Base-by-base conservation (phyloP, 2,888 invertebrate genomes). In the Norana najaformis region DNA sequence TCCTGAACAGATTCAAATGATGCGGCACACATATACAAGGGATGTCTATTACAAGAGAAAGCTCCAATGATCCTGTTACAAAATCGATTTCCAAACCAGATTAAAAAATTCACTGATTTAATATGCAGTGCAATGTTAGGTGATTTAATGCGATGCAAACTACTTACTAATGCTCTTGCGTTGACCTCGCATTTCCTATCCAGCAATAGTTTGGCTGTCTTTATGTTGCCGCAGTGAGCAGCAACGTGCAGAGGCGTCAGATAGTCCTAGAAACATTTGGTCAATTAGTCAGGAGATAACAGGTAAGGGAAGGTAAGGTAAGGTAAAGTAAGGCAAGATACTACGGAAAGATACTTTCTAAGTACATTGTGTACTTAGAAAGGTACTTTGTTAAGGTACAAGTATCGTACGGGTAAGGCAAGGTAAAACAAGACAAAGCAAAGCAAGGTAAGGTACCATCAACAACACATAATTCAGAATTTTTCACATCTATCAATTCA, bases 141-240 rank as follows among this genome's bases (percentile, higher is more conserved):
- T 82, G 34, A 53, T n/a, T 83, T 83, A 83, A 8, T 83, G 83
- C 30, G 34, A 34, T 83, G 83, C 35, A 83, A 36, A 85, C n/a
- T 30, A 93, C 94, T 92, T 90, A 94, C 94, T 93, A 94, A 92
- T 90, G 95, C 95, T 91, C 99, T 96, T 0, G 99, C 97, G 94
- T 99, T 99, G 0, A 99, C 98, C 95, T 99, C 99, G 30, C 99
- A 99, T 94, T 98, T 98, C 93, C 98, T 96, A 94, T 99, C 99
- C 90, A 99, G 95, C 88, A 99, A 96, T 89, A 99, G 96, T 95
- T 99, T 99, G 30, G 99, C 99, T 2, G 99, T 99, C 93, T 98
- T 97, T 88, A 98, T 98, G 92, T 96, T 95, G 69, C 96, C 96
- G 93, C 95, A 96, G 91, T 95, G 95, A 13, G 98, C 98, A 0